phyloP scores from a whole-genome alignment of 2,113 vertebrate genomes.

The Megaleporinus macrocephalus region DNA sequence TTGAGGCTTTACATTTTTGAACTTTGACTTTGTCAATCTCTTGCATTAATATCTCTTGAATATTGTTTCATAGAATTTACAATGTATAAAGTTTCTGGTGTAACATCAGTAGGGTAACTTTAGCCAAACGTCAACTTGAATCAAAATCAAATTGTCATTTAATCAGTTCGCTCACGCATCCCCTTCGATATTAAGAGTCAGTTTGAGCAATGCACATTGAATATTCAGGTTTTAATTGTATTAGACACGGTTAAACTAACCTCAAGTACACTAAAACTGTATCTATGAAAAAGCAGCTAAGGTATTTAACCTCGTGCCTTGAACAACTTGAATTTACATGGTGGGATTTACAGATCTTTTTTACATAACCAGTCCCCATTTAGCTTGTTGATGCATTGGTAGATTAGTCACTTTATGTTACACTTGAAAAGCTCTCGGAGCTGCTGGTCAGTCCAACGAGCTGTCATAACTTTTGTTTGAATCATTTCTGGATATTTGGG shows the following conservation, averaged over 20 bases:
- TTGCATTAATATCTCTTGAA: neutral
- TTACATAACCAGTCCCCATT: neutral
- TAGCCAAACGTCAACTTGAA: neutral
- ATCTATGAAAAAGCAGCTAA: neutral
- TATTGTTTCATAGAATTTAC: neutral
- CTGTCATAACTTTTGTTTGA: slow-evolving; percentile 41
- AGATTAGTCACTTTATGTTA: slow-evolving; percentile 40
- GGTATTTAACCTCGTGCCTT: no score
- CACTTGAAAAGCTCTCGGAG: slow-evolving; percentile 53
- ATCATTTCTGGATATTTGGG: slow-evolving; percentile 33
- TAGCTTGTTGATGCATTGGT: slow-evolving; percentile 38
- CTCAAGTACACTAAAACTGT: neutral
- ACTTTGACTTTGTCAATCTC: slow-evolving; percentile 1
- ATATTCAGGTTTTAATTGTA: neutral
- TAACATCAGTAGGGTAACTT: neutral
- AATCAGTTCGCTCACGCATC: neutral
- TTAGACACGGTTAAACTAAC: neutral
- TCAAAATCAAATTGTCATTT: neutral
- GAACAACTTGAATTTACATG: neutral
- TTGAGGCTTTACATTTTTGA: neutral
- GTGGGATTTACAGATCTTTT: neutral
- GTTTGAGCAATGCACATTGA: neutral
- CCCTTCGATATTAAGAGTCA: neutral
- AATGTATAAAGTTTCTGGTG: no score
- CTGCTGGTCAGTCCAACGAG: slow-evolving; percentile 74